Evolutionary conservation across 2,797 vertebrate species (phyloP).

Genomic region (Sciurus vulgaris): DNA sequence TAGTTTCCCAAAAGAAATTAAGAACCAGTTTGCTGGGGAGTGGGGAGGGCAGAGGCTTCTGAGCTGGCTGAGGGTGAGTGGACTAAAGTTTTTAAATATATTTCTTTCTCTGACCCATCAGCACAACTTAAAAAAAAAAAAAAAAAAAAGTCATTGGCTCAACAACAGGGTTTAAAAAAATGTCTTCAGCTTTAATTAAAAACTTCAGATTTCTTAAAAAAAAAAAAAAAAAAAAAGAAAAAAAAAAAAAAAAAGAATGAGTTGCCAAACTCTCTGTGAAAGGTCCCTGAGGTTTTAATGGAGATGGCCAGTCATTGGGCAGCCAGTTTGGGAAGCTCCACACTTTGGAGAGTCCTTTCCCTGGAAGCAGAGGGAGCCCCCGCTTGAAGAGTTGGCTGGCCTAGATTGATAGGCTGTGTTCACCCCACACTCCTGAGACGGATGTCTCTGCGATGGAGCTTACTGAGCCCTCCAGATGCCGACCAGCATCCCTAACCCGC

Average conservation of each 20-base stretch:
- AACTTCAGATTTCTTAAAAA: slow-evolving; percentile 93
- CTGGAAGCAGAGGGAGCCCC: background rate
- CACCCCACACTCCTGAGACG: background rate
- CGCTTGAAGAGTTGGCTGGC: background rate
- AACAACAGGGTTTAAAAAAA: slow-evolving; percentile 98
- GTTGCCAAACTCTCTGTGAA: background rate
- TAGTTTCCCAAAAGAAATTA: background rate
- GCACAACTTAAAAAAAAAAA: slow-evolving; percentile 93
- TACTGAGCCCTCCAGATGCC: background rate
- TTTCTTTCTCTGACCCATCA: slow-evolving; percentile 96
- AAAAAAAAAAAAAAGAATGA: slow-evolving; percentile 54
- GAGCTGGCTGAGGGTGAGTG: slow-evolving; percentile 91
- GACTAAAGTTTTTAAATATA: slow-evolving; percentile 96
- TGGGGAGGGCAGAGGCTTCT: slow-evolving; percentile 87
- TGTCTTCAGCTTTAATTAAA: slow-evolving; percentile 98
- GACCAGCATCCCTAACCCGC: background rate
- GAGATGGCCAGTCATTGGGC: accelerated
- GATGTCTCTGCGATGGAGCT: background rate
- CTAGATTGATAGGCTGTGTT: background rate
- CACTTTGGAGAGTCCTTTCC: too few relatives aligned
- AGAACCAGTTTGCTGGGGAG: slow-evolving; percentile 73
- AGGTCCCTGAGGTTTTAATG: background rate
- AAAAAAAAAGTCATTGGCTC: slow-evolving; percentile 95
- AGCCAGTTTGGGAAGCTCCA: background rate
- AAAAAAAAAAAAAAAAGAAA: too few relatives aligned